Percentiles rank a stretch among this genome's conserved stretches.
Conservation (phyloP, 2,113 vertebrate genomes). For the Oncorhynchus gorbuscha region DNA sequence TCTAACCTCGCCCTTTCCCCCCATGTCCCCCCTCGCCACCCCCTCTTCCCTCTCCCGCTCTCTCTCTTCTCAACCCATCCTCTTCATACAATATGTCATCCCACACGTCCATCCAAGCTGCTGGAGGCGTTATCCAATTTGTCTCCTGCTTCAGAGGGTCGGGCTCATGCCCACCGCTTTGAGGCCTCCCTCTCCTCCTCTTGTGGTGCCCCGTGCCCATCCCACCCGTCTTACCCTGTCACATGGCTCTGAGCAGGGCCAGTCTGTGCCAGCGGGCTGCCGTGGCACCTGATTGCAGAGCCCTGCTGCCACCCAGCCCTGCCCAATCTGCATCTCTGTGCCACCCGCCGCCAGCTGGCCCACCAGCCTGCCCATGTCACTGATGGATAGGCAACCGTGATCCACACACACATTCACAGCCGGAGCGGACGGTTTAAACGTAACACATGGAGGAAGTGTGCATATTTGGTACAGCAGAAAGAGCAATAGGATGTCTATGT, state of each 20-base stretch:
- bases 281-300: slow-evolving; percentile 47
- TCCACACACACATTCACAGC: slow-evolving; percentile 41
- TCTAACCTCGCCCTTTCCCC: background rate
- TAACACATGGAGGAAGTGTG: slow-evolving; percentile 7
- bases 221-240: background rate
- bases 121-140: slow-evolving; percentile 63
- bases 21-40: background rate
- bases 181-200: slow-evolving; percentile 28
- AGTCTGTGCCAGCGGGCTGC: slow-evolving; percentile 51
- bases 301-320: slow-evolving; percentile 57
- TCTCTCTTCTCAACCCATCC: slow-evolving; percentile 34
- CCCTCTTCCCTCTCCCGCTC: slow-evolving; percentile 20
- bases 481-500: background rate
- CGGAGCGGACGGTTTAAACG: slow-evolving; percentile 32
- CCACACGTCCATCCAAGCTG: slow-evolving; percentile 41
- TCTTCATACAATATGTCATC: slow-evolving; percentile 43
- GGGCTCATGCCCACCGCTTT: slow-evolving; percentile 7
- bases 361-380: slow-evolving; percentile 41
- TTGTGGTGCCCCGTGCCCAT: background rate
- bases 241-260: slow-evolving; percentile 20
- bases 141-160: slow-evolving; percentile 35
- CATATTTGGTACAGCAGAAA: background rate
- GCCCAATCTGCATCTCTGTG: slow-evolving; percentile 45
- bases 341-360: slow-evolving; percentile 62
- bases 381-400: slow-evolving; percentile 52